A percentile compares a stretch with the other conserved stretches of the same genome.
Evolutionary conservation across 2,797 vertebrate species (phyloP).

Genomic region (Alosa sapidissima): DNA sequence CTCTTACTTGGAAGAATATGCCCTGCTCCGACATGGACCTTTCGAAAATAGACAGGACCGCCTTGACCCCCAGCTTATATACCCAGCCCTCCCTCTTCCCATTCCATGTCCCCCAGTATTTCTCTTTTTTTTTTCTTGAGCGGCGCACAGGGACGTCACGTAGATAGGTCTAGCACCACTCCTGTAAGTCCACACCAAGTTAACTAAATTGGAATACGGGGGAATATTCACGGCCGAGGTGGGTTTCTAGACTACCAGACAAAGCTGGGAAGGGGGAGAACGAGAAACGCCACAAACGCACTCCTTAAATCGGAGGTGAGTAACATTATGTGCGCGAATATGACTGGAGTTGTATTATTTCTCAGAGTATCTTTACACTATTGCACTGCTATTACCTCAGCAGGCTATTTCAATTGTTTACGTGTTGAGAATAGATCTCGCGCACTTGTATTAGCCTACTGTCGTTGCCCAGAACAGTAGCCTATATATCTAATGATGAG

Average conservation of each 20-base stretch:
- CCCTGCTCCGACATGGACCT: slow-evolving; percentile 56
- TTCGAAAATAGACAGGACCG: slow-evolving; percentile 74
- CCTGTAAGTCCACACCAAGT: slow-evolving; percentile 54
- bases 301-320: slow-evolving; percentile 69
- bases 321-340: not conserved
- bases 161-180: slow-evolving; percentile 59
- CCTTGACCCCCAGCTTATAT: slow-evolving; percentile 41
- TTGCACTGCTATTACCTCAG: not conserved
- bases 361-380: not conserved
- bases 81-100: slow-evolving; percentile 11
- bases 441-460: not conserved
- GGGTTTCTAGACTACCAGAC: not conserved
- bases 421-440: not conserved
- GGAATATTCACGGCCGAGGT: slow-evolving; percentile 32
- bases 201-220: slow-evolving; percentile 49
- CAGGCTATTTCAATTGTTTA: not conserved
- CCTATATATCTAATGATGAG: not conserved
- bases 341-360: not conserved
- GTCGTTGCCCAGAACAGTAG: not conserved
- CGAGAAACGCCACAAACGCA: slow-evolving; percentile 40
- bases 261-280: slow-evolving; percentile 53
- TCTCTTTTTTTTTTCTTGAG: slow-evolving; percentile 47
- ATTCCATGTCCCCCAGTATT: slow-evolving; percentile 34
- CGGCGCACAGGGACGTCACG: slow-evolving; percentile 56
- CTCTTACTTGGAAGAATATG: slow-evolving; percentile 58